Evolutionary conservation across 2,888 invertebrate genomes (phyloP).

Genomic region (Calephelis perditalis): DNA sequence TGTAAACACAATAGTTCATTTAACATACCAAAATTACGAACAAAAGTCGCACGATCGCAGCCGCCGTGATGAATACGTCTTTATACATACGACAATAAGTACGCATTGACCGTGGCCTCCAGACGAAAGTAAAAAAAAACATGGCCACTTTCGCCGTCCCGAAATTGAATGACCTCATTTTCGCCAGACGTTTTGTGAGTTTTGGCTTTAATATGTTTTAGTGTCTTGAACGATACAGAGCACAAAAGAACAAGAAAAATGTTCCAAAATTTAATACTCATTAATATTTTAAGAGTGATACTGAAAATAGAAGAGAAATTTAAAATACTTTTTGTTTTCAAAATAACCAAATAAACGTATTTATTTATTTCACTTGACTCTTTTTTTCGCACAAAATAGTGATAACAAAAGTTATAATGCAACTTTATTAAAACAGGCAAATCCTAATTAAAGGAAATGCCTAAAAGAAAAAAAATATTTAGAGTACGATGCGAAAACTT

Average conservation of each 20-base stretch:
- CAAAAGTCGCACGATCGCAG: conserved; percentile 2
- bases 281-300: too few relatives aligned
- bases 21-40: not conserved
- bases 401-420: too few relatives aligned
- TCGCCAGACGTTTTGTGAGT: conserved; percentile 31
- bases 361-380: too few relatives aligned
- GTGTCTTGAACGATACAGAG: conserved; percentile 16
- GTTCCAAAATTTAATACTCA: too few relatives aligned
- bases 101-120: conserved; percentile 47
- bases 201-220: conserved; percentile 26
- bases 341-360: too few relatives aligned
- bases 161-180: conserved; percentile 60
- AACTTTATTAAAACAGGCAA: too few relatives aligned
- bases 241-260: not conserved
- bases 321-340: too few relatives aligned
- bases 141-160: conserved; percentile 40
- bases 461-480: too few relatives aligned
- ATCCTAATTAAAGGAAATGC: too few relatives aligned
- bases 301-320: too few relatives aligned
- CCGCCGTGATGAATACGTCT: conserved; percentile 6
- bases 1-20: not conserved
- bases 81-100: conserved; percentile 33
- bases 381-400: too few relatives aligned
- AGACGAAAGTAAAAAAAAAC: conserved; percentile 52
- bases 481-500: too few relatives aligned